Base-by-base conservation (phyloP, 2,797 vertebrate genomes). In the Vipera latastei region DNA sequence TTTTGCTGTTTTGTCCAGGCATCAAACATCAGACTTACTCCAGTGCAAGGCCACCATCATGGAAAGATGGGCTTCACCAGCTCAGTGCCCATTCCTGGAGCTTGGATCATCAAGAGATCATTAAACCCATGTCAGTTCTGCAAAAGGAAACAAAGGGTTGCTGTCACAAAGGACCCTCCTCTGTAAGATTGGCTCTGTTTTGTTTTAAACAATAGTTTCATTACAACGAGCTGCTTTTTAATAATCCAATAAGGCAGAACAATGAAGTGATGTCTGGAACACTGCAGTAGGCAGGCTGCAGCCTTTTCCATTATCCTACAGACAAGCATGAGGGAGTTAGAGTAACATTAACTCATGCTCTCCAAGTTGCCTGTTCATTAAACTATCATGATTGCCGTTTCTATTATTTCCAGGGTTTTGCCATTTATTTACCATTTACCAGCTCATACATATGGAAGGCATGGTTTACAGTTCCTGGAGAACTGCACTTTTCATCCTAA, bases 401-500 rank as follows among this genome's bases (percentile, higher is more conserved):
- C 95, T 95, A 96, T 96, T 97, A 96, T 97, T 97, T 97, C 86
- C n/a, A 93, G 95, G 94, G 94, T 93, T 95, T 94, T 87, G 88
- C 92, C 95, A 57, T 97, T 96, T 96, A 95, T 97, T 97, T 98
- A 94, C 93, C 95, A 92, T 97, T 97, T 97, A 97, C 97, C 95
- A 97, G 97, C 97, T 97, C 97, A 98, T 98, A 95, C 96, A 94
- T 97, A 98, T 98, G 97, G 97, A 98, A 97, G 96, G 94, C 96
- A 16, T 94, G 78, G 93, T 96, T 97, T 69, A 95, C 95, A 97
- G 97, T 97, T 98, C 96, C 96, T 94, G 92, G 95, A 97, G 97
- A 96, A 97, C 97, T 97, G 96, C 97, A 98, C 97, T 98, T 98
- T 97, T 97, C 95, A 96, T 96, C 96, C 97, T 98, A 98, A 98